These are phyloP conservation scores for Channa striata DNA, from an alignment of 2,797 vertebrate genomes.

Conservation along the genomic window DNA sequence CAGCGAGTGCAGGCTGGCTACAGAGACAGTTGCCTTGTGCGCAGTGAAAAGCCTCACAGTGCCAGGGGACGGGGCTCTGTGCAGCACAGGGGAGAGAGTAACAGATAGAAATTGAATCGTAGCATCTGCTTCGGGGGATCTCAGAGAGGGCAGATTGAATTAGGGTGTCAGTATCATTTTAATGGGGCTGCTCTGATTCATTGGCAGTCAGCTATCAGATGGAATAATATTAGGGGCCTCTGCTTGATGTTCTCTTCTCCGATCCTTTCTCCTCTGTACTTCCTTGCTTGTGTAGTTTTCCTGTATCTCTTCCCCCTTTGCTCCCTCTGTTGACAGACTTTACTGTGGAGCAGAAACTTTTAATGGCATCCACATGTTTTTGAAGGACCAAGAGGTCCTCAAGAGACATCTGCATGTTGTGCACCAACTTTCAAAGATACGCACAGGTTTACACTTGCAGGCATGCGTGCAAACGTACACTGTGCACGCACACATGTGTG, in stretches of 20 bases:
- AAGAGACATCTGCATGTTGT: constrained; percentile 23
- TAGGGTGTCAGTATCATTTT: constrained; percentile 76
- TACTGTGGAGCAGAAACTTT: constrained; percentile 69
- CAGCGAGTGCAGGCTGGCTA: constrained; percentile 39
- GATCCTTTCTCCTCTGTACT: constrained; percentile 34
- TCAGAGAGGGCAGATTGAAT: constrained; percentile 77
- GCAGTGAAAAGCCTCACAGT: constrained; percentile 44
- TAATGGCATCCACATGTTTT: constrained; percentile 79
- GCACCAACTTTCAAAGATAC: constrained; percentile 20
- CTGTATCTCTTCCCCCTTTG: constrained; percentile 32
- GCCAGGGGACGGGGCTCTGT: constrained; percentile 55
- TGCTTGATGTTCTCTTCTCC: constrained; percentile 56
- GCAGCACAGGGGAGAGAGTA: constrained; percentile 65
- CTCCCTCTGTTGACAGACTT: constrained; percentile 55
- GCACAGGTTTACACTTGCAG: constrained; percentile 38
- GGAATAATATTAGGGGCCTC: constrained; percentile 60
- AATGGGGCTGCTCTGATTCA: constrained; percentile 73
- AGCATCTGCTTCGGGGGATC: constrained; percentile 75
- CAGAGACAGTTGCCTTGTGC: constrained; percentile 55
- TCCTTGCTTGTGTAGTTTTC: constrained; percentile 39
- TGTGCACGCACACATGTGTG: constrained; percentile 1
- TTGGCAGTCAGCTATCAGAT: constrained; percentile 69
- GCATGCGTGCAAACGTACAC: constrained; percentile 2
- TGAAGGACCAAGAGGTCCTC: constrained; percentile 41
- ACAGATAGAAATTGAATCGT: constrained; percentile 78